phyloP scores from a whole-genome alignment of 2,113 vertebrate species.

The Pristiophorus japonicus region DNA sequence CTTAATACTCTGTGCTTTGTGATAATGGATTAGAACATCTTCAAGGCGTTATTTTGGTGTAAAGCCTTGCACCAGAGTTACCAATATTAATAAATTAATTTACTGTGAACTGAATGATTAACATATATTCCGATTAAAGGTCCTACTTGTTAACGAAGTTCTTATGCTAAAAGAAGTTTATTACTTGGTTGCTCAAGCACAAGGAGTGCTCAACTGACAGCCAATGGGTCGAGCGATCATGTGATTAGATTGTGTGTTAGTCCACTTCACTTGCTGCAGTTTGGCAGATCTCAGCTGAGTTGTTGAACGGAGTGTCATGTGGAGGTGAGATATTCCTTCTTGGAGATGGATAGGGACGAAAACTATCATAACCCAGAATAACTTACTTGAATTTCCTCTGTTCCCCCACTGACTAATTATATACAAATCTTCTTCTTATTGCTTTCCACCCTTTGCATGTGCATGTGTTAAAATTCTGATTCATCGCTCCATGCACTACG shows the following conservation, averaged over 20 bases:
- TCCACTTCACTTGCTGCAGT: neutral
- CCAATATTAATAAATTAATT: neutral
- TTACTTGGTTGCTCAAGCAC: neutral
- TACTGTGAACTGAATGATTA: neutral
- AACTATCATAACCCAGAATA: neutral
- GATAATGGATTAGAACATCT: neutral
- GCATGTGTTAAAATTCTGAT: neutral
- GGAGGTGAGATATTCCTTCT: neutral
- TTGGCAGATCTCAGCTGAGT: neutral
- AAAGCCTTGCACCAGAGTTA: neutral
- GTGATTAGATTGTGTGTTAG: too few relatives aligned
- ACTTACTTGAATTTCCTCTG: neutral
- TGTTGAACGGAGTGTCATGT: neutral
- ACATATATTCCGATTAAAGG: neutral
- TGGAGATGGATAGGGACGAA: neutral
- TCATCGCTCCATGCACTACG: neutral
- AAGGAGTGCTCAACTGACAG: neutral
- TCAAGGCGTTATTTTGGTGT: too few relatives aligned
- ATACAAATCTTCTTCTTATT: neutral
- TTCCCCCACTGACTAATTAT: neutral
- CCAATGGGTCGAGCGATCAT: neutral
- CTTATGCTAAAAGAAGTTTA: neutral
- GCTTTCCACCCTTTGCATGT: neutral
- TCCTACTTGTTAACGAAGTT: too few relatives aligned
- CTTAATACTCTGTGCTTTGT: neutral